Evolutionary conservation across 1,140 invertebrate species (phyloP), one percentile per base, ranked within the genome.

Genomic region (Hyposmocoma kahamanoa): DNA sequence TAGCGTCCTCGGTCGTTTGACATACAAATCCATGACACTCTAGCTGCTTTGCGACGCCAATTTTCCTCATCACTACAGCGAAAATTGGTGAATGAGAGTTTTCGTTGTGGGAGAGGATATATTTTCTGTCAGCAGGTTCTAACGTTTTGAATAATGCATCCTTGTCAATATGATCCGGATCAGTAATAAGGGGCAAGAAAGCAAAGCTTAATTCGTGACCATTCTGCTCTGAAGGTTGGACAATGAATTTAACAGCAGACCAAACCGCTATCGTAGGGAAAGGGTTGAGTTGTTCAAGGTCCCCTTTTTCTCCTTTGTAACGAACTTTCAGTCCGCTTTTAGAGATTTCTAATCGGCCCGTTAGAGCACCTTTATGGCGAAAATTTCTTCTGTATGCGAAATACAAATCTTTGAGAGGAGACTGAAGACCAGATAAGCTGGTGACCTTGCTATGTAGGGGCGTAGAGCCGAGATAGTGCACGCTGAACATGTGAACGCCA

Each of bases 1-100:
- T 93, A 18, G 96, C 95, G 73, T 97, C 95, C 81, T 97, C 95
- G 10, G 94, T 92, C 59, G 89, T 91, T 65, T 92, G 91, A 84
- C 95, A 97, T 48, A 95, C 93, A 82, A 97, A 97, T 11, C 93
- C 95, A 84, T 97, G 96, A 76, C 95, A 97, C 81, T 97, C 94
- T 39, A 96, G 83, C 50, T 94, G 88, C 64, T 92, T 92, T 1
- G 93, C 91, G 6, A 93, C 90, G 15, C 92, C 92, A 22, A 91
- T 90, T 59, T 93, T 92, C 56, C 93, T 89, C 94, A 97, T 97
- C 15, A 97, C 94, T 30, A 96, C 95, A 10, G 95, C 94, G 77
- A 97, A 96, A 65, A 97, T 90, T 0, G 96, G 95, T 0, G 94
- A 93, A 81, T 96, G 94, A 5, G 88, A 75, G 54, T 86, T 87